A percentile compares a stretch with the other conserved stretches of the same genome.
phyloP scores from a whole-genome alignment of 2,113 vertebrate genomes.

The Cinclus cinclus region DNA sequence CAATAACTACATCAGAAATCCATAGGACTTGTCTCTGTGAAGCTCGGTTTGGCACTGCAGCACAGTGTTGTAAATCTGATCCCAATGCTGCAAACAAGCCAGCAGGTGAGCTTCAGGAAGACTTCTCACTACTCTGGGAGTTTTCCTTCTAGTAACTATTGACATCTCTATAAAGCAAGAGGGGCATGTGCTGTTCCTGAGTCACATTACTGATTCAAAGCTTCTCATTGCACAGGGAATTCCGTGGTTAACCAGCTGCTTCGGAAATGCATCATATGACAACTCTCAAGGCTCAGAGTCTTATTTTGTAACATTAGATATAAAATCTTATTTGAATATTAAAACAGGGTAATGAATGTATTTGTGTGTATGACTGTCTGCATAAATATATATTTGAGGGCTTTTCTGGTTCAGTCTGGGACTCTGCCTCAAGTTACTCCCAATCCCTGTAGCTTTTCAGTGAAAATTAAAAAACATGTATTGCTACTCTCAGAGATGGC shows the following conservation, averaged over 20 bases:
- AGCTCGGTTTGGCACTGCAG: background rate
- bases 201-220: background rate
- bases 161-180: background rate
- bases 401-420: background rate
- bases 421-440: background rate
- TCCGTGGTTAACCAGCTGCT: background rate
- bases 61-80: background rate
- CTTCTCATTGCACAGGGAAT: background rate
- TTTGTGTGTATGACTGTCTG: background rate
- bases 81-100: fast-evolving
- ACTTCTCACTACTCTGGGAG: background rate
- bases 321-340: background rate
- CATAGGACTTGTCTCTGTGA: fast-evolving
- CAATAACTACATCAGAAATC: background rate
- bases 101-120: background rate
- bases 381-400: background rate
- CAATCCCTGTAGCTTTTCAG: background rate
- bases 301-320: background rate
- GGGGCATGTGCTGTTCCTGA: background rate
- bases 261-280: background rate
- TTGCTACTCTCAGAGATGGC: background rate
- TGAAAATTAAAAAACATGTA: background rate
- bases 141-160: background rate
- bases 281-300: background rate
- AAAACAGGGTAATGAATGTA: background rate